Evolutionary conservation across 2,113 vertebrate species (phyloP), one percentile per base, ranked within the genome.

Genomic region (Aviceda subcristata): DNA sequence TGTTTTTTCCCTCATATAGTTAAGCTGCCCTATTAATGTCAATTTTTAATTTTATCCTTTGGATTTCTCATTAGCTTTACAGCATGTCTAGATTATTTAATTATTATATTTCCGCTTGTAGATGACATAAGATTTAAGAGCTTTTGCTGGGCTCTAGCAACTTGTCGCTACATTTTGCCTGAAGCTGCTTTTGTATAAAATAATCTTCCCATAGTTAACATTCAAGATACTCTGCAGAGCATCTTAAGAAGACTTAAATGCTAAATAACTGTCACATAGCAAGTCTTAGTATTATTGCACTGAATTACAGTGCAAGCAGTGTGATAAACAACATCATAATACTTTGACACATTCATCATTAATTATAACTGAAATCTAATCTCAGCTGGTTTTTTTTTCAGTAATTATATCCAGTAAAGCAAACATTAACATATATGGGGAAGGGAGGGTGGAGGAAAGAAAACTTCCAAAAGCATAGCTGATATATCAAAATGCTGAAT

Each of bases 251-350:
- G 97, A 91, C 93, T 96, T 95, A 96, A 94, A 97, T 88, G 89
- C 95, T 95, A 86, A 96, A 94, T 96, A 97, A 97, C 94, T 97
- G 96, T 97, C 97, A 97, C 81, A 95, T 94, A 86, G 94, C 55
- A 95, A 96, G 89, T 88, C 81, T 76, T 91, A 50, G 87, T 92
- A 95, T 97, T 97, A 94, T 95, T 95, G 78, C 86, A 92, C 81
- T 94, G 91, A 95, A 97, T 97, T 96, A 92, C 89, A 91, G 94
- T 93, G 81, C 91, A 92, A 88, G 95, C 81, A 92, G 84, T 53
- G 51, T 96, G 96, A 97, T 96, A 97, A 97, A 97, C 97, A 97
- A 67, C 95, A 88, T 96, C 95, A 90, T 96, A 97, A 97, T 96
- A 78, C 91, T 94, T 94, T 96, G 95, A 96, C 92, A 96, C n/a